phyloP scores from a whole-genome alignment of 2,888 invertebrate species.

The Epirrhoe tristata region DNA sequence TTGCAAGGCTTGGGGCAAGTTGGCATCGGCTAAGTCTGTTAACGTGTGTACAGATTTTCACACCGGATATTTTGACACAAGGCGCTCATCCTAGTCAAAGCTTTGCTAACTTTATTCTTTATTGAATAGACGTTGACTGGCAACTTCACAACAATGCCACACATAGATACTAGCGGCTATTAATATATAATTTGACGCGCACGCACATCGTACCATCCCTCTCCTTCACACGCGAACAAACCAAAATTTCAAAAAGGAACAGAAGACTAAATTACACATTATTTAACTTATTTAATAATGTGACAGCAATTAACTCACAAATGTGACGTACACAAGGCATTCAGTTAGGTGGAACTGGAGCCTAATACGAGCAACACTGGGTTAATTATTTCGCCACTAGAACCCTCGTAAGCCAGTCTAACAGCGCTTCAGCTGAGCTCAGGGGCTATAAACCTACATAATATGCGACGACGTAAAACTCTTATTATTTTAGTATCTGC shows the following conservation, averaged over 20 bases:
- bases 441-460: conserved; percentile 80
- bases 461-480: conserved; percentile 82
- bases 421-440: conserved; percentile 79
- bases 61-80: conserved; percentile 66
- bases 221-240: not conserved
- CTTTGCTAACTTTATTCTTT: conserved; percentile 48
- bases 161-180: too few relatives aligned
- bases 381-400: conserved; percentile 84
- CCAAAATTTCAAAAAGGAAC: not conserved
- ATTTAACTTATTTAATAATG: not conserved
- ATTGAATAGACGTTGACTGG: conserved; percentile 23
- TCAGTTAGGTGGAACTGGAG: conserved; percentile 63
- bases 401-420: conserved; percentile 81
- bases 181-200: too few relatives aligned
- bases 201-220: too few relatives aligned
- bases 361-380: conserved; percentile 75
- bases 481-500: conserved; percentile 85
- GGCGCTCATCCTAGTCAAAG: conserved; percentile 62
- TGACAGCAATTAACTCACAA: conserved; percentile 6
- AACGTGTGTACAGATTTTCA: conserved; percentile 68
- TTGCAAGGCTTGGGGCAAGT: conserved; percentile 51
- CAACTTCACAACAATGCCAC: too few relatives aligned
- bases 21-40: conserved; percentile 71
- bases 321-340: conserved; percentile 56
- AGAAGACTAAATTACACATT: not conserved